These are phyloP conservation scores for Ephestia elutella DNA, from an alignment of 1,140 invertebrate species.

Conservation along the genomic window DNA sequence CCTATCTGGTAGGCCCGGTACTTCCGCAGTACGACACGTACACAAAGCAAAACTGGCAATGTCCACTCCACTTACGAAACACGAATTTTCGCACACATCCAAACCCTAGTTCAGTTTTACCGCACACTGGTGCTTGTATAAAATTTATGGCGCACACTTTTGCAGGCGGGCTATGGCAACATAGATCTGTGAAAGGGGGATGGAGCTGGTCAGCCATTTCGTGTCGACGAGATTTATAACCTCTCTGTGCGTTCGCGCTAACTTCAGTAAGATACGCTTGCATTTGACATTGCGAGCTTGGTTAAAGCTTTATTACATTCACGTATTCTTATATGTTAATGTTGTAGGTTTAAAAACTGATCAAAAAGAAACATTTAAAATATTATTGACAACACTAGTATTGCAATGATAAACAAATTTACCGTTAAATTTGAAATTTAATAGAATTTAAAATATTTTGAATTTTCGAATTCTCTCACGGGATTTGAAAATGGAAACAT, in stretches of 20 bases:
- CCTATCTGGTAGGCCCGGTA: conserved; percentile 41
- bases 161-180: conserved; percentile 52
- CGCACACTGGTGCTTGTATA: conserved; percentile 65
- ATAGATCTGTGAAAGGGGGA: conserved; percentile 55
- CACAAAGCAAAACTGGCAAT: conserved; percentile 61
- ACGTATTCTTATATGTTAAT: background rate
- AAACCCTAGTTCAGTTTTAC: conserved; percentile 55
- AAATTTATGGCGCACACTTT: conserved; percentile 74
- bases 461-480: conserved; percentile 18
- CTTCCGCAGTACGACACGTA: conserved; percentile 45
- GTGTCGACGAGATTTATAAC: conserved; percentile 72
- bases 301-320: conserved; percentile 7
- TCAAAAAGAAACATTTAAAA: too few species aligned
- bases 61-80: conserved; percentile 62
- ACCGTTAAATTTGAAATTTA: too few species aligned
- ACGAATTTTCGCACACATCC: conserved; percentile 69
- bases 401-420: too few species aligned
- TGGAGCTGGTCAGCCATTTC: conserved; percentile 67
- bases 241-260: conserved; percentile 61
- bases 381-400: too few species aligned
- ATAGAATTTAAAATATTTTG: conserved; percentile 10
- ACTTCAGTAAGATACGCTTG: conserved; percentile 55
- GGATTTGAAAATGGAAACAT: conserved; percentile 40
- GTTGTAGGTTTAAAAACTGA: too few species aligned
- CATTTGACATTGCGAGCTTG: conserved; percentile 25